Evolutionary conservation across 1,140 invertebrate species (phyloP), one percentile per base, ranked within the genome.

Genomic region (Nasonia giraulti): DNA sequence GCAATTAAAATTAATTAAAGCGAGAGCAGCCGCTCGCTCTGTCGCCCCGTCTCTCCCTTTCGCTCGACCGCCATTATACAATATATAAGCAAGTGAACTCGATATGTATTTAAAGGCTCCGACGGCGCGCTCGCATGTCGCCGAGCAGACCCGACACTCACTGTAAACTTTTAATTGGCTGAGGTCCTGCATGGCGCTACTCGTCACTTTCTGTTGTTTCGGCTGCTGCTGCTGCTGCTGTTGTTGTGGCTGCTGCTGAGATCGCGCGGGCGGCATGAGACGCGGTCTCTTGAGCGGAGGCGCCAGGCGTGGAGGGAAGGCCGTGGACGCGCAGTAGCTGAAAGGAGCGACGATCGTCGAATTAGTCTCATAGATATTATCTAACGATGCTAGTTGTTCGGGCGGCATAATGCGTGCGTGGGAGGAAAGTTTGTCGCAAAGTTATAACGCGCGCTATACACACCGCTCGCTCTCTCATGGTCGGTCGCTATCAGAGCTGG

Each of bases 91-190:
- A 66, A 78, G 76, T n/a, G 23, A 78, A 78, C 76, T 78, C 50
- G 47, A 55, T 55, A 66, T 10, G 73, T 75, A 44, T 75, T 75
- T 75, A 75, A 75, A 75, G 73, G 73, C 69, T 31, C 27, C 69
- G 23, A 33, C 31, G 10, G 33, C 68, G 23, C 33, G 17, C 71
- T 2, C 31, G 71, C 73, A 44, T 44, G 73, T 75, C 33, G 27
- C 75, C 11, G 7, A 44, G 55, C 33, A 55, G 50, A 62, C 55
- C 2, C 55, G 17, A 88, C 89, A 95, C 94, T 95, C 91, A 95
- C 95, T 95, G 92, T 95, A 95, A 89, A 95, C 94, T 94, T 95
- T 95, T 90, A 95, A 92, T 88, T 94, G 93, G 86, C 92, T 91
- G 82, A 94, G 88, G 82, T 92, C 90, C 73, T 91, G 91, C 77